Base-by-base conservation (phyloP, 2,888 invertebrate genomes). In the Leptopilina syphax region DNA sequence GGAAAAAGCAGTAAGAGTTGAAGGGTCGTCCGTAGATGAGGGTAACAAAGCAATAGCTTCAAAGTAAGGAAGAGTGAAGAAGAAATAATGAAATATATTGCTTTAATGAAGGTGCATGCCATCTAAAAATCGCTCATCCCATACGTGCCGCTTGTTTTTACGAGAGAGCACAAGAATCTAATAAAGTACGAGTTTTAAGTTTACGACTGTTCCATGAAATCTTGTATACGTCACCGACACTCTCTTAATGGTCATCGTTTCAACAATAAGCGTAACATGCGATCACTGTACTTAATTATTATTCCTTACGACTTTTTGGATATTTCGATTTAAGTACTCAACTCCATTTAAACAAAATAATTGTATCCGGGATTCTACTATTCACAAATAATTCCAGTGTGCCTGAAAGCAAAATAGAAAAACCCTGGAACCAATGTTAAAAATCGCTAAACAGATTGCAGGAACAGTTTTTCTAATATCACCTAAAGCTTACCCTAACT, bases 41-140 rank as follows among this genome's bases (percentile, higher is more conserved):
- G 73, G 27, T 57, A 34, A 54, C n/a, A 50, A 50, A 27, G 34
- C n/a, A 54, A n/a, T 57, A 57, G 57, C 57, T 73, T 34, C 27
- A 50, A 54, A 70, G 34, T 6, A 54, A 63, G 34, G 41, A 70
- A 18, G 44, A 67, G 3, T 44, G 27, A 12, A 10, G 57, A 65
- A 81, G 78, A 81, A 82, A 80, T 82, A 82, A 82, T 82, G 70
- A 82, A 82, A 82, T 77, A 80, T 80, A 76, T 82, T 76, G 63
- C 63, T 82, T 80, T 82, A 82, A 80, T 78, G 78, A 80, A 82
- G 80, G 65, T 65, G 70, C 78, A 47, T 41, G 18, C 78, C 54
- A 80, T 77, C 80, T 82, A 78, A 77, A 82, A 50, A 80, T 70
- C 81, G 63, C 57, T 57, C 78, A 77, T 66, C 57, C 41, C 50